Conservation (phyloP, 2,797 vertebrate genomes). For the Tragelaphus eurycerus region DNA sequence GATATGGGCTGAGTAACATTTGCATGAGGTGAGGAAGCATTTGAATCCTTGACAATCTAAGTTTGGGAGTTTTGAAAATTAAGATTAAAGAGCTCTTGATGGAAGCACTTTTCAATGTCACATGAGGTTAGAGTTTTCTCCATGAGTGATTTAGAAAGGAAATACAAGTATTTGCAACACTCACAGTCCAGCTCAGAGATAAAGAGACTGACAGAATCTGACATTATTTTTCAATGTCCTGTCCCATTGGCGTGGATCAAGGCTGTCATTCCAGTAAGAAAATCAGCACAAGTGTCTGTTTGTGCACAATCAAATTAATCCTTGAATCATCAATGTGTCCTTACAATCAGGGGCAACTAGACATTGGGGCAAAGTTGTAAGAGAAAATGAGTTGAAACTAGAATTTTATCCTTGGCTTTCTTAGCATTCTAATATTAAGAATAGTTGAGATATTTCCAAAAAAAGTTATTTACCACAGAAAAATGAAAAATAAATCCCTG, state of each 20-base stretch:
- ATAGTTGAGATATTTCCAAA: not conserved
- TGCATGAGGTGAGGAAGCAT: not conserved
- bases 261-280: not conserved
- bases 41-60: not conserved
- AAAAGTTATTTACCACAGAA: not conserved
- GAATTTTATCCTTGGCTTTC: not conserved
- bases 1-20: not conserved
- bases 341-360: not conserved
- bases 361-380: not conserved
- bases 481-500: not conserved
- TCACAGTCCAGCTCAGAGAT: not conserved
- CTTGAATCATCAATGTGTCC: not conserved
- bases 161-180: not conserved
- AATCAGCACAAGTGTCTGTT: not conserved
- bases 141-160: not conserved
- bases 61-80: not conserved
- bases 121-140: not conserved
- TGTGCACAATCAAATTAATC: not conserved
- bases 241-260: not conserved
- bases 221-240: not conserved
- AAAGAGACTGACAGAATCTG: not conserved
- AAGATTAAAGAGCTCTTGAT: not conserved
- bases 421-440: not conserved
- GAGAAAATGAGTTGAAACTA: not conserved
- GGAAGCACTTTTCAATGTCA: not conserved